Evolutionary conservation across 1,140 invertebrate species (phyloP), one percentile per base, ranked within the genome.

Genomic region (Heliothis subflexa): DNA sequence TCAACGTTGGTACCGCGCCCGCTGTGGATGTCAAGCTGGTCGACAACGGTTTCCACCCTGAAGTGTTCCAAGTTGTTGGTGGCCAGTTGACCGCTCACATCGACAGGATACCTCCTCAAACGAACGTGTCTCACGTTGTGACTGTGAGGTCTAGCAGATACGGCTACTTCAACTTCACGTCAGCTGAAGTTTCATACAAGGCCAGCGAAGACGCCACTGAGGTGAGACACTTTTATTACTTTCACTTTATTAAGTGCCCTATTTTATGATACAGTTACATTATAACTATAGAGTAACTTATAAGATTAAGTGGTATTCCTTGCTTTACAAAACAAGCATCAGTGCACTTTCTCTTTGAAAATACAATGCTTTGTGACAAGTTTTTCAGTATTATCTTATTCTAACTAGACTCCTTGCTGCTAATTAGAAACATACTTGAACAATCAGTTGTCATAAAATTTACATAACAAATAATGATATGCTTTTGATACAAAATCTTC

Each of bases 131-230:
- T 33, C 99, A 99, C 93, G 97, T 98, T 11, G 97, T 99, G 66
- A 97, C 99, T 45, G 96, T 99, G 0, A 95, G 97, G 82, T 99
- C 99, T 14, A 97, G 97, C 79, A 97, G 97, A 89, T 98, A 96
- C 88, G 99, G 99, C 12, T 98, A 98, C 88, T 99, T 99, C 95
- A 99, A 99, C 91, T 99, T 99, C 91, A 99, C 99, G 14, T 97
- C 98, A 75, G 99, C 99, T 81, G 97, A 99, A 94, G 96, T 99
- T 61, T 97, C 96, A 21, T 99, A 99, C 94, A 97, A 97, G 83
- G 95, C 97, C 33, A 96, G 96, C 82, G 99, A 98, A 95, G 97
- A 97, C 89, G 95, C 96, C 50, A 94, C 96, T 83, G 96, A 96
- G 89, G 97, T 97, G 78, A 91, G 82, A 28, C 21, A 28, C 21